phyloP scores from a whole-genome alignment of 2,888 invertebrate genomes.

The Leucania comma region DNA sequence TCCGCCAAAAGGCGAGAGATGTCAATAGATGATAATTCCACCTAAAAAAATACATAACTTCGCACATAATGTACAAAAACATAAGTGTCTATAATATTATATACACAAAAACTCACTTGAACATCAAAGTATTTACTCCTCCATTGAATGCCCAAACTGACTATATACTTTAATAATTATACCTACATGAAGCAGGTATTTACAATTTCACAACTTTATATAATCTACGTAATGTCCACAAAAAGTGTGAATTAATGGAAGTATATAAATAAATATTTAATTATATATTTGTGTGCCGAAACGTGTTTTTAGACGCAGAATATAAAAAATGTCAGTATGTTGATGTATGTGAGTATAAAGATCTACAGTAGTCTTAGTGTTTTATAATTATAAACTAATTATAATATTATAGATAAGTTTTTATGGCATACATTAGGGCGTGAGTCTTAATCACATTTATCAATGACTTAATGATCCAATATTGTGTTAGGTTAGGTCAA shows the following conservation, averaged over 20 bases:
- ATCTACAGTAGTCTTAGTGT: background rate
- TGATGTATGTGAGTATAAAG: no score
- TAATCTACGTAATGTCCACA: background rate
- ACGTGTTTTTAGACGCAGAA: conserved; percentile 1
- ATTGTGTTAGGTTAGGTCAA: conserved; percentile 1
- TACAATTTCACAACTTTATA: conserved; percentile 34
- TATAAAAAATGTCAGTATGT: conserved; percentile 7
- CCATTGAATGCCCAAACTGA: background rate
- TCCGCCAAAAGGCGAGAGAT: no score
- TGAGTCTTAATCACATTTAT: background rate
- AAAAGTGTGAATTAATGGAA: conserved; percentile 40
- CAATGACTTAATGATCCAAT: background rate
- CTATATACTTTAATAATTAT: background rate
- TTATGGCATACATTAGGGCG: background rate
- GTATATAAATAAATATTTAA: conserved; percentile 33
- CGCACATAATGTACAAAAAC: conserved; percentile 7
- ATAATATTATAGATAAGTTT: no score
- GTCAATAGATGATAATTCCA: no score
- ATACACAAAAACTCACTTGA: conserved; percentile 6
- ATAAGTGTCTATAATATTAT: background rate
- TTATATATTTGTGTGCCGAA: conserved; percentile 1
- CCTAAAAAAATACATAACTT: no score
- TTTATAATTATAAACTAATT: background rate
- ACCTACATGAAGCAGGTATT: conserved; percentile 13
- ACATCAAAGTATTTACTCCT: background rate